Base-by-base conservation (phyloP, 1,140 invertebrate species). In the Brachionus angularis region DNA sequence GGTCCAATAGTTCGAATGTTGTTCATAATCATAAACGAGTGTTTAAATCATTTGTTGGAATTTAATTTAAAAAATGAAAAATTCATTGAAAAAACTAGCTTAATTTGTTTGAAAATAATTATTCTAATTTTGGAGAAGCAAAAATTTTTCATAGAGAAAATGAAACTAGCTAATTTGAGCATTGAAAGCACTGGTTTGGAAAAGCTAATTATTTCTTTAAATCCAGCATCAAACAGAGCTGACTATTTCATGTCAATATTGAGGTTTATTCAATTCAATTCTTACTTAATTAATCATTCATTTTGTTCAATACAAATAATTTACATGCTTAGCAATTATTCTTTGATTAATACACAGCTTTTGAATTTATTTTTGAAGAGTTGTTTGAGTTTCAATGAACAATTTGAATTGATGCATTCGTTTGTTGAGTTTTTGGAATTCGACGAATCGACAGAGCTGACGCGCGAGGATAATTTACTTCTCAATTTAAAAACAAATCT, bases 191-290 rank as follows among this genome's bases (percentile, higher is more conserved):
- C 87, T 0, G 87, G 87, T 3, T 78, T 94, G 3, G 89, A 88
- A 53, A 88, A 89, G 73, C 84, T 96, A 7, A 81, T 96, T 0
- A 78, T 93, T n/a, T 88, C 88, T 69, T 84, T 90, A 12, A 91
- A 92, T 83, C 86, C 87, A 10, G 82, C 87, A 10, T 87, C 84
- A 3, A 86, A 86, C 2, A 86, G 86, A 75, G 87, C 89, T 0
- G 90, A 91, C 78, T 87, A 91, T 76, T 85, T 91, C 73, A 82
- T 90, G 10, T 90, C 89, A 73, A 85, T 91, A 39, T 85, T 87
- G 0, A 89, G 89, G 81, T 90, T 86, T 73, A 78, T 74, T 33
- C 47, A 67, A 46, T 46, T 67, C 10, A 50, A 67, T 23, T 67
- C 62, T 16, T 46, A 39, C 4, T 25, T 67, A 0, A 1, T 58